A percentile compares a stretch with the other conserved stretches of the same genome.
These are phyloP conservation scores for Centropus unirufus DNA, from an alignment of 2,113 vertebrate genomes.

Conservation along the genomic window DNA sequence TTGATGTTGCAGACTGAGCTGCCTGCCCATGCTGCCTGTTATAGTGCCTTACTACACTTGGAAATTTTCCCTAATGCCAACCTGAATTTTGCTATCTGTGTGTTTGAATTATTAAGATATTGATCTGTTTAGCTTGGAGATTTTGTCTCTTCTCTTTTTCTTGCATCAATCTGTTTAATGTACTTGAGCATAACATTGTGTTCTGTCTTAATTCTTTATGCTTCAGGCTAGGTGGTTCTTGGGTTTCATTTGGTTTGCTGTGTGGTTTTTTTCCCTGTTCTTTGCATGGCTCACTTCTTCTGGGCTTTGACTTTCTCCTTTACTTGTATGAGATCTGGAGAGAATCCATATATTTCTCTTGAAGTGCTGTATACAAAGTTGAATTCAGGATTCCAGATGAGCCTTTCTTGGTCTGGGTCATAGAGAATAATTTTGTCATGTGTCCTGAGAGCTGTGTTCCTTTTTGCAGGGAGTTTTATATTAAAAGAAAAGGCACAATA, in stretches of 20 bases:
- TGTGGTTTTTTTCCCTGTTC: fast-evolving
- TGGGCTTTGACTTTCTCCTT: background rate
- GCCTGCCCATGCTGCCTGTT: background rate
- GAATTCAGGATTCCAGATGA: background rate
- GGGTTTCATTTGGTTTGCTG: background rate
- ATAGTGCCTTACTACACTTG: background rate
- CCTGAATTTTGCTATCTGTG: background rate
- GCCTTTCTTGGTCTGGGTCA: background rate
- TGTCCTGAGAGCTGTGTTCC: background rate
- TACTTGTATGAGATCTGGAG: background rate
- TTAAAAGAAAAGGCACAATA: background rate
- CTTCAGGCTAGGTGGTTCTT: background rate
- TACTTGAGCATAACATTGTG: background rate
- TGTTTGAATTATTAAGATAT: background rate
- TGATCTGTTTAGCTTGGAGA: background rate
- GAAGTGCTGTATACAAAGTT: background rate
- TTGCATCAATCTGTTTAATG: background rate
- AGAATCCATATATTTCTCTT: background rate
- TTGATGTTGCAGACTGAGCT: background rate
- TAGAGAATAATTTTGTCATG: background rate
- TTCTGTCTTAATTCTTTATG: background rate
- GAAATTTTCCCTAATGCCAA: background rate
- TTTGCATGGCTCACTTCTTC: background rate
- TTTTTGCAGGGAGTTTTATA: background rate
- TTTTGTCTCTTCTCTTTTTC: background rate